These are phyloP conservation scores for Bemisia tabaci DNA, from an alignment of 1,140 invertebrate species.

Conservation along the genomic window DNA sequence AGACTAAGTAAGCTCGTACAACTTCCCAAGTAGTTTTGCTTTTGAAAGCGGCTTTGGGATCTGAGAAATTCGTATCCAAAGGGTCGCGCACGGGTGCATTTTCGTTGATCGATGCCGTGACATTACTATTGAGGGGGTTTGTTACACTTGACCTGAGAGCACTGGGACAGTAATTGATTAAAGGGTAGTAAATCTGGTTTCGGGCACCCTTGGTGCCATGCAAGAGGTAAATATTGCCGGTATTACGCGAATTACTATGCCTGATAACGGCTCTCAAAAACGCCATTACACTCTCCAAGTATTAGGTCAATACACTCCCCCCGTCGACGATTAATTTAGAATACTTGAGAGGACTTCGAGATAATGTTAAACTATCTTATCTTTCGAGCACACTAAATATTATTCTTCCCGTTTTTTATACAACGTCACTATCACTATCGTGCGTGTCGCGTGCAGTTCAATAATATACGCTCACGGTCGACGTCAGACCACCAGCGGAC, in stretches of 20 bases:
- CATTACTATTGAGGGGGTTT: constrained; percentile 6
- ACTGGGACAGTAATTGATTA: not conserved
- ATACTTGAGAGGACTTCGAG: not conserved
- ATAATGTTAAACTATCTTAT: too few relatives aligned
- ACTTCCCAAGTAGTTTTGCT: constrained; percentile 93
- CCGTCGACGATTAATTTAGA: not conserved
- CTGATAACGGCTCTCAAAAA: not conserved
- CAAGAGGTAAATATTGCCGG: not conserved
- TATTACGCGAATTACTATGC: not conserved
- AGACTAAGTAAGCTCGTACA: constrained; percentile 80
- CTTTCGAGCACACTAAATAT: too few relatives aligned
- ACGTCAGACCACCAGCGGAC: not conserved
- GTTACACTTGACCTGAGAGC: not conserved
- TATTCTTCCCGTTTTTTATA: too few relatives aligned
- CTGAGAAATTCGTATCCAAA: constrained; percentile 75
- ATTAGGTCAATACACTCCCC: not conserved
- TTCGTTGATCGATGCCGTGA: not conserved
- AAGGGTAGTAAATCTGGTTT: not conserved
- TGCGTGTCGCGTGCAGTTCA: too few relatives aligned
- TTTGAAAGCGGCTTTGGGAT: constrained; percentile 67
- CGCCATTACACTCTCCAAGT: not conserved
- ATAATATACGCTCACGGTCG: not conserved
- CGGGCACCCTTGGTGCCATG: not conserved
- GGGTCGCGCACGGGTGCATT: constrained; percentile 39
- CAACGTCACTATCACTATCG: too few relatives aligned